Conservation (phyloP, 2,797 vertebrate species). For the Myotis planiceps region DNA sequence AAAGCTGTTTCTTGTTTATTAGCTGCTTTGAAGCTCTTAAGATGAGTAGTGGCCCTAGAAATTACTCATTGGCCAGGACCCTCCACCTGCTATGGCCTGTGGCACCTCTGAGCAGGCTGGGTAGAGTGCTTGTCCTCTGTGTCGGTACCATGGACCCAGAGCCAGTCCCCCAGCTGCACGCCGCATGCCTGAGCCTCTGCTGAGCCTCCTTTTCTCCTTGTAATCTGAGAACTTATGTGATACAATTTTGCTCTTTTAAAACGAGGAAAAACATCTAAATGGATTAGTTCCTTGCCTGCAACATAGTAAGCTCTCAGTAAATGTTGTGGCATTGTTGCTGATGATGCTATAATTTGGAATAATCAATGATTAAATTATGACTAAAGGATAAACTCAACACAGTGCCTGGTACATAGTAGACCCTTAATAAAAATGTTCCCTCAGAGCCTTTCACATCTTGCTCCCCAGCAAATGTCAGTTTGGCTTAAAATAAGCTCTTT, state of each 20-base stretch:
- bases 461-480: neutral
- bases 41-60: neutral
- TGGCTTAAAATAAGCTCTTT: neutral
- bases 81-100: accelerated
- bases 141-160: accelerated
- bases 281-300: neutral
- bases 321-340: neutral
- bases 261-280: neutral
- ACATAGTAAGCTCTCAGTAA: neutral
- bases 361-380: neutral
- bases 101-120: neutral
- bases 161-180: neutral
- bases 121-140: neutral
- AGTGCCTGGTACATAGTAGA: neutral
- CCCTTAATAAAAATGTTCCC: neutral
- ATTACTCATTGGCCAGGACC: neutral
- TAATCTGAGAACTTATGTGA: neutral
- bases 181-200: neutral
- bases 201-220: neutral
- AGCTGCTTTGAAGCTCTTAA: neutral
- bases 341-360: neutral
- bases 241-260: neutral
- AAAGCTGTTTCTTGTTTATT: neutral
- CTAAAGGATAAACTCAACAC: neutral
- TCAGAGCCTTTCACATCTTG: neutral